Evolutionary conservation across 2,113 vertebrate genomes (phyloP).

Genomic region (Myanophis thanlyinensis): DNA sequence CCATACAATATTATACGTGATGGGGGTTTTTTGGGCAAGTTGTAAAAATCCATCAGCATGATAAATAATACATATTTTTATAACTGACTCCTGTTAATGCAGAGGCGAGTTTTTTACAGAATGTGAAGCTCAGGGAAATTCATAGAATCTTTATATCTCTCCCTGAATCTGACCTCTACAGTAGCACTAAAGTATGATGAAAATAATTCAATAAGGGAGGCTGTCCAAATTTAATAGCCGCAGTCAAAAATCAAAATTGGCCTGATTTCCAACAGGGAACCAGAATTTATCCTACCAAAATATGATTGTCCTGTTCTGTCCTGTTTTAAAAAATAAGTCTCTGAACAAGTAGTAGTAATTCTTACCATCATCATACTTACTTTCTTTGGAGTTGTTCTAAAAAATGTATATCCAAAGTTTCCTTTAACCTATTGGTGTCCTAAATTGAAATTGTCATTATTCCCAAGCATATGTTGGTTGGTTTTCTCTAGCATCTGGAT

Average conservation of each 20-base stretch:
- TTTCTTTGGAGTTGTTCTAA: not conserved
- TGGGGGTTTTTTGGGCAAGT: not conserved
- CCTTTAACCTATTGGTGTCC: not conserved
- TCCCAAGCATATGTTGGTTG: not conserved
- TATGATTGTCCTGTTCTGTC: no score
- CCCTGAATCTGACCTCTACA: not conserved
- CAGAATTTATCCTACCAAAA: not conserved
- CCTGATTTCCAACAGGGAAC: not conserved
- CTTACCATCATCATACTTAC: not conserved
- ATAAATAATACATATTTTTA: not conserved
- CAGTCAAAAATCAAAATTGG: not conserved
- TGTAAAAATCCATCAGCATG: not conserved
- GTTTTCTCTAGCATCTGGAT: not conserved
- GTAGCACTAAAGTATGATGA: no score
- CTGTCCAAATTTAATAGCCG: not conserved
- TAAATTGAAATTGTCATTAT: not conserved
- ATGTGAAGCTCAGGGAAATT: not conserved
- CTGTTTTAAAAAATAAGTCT: no score
- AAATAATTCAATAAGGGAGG: no score
- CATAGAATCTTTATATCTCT: not conserved
- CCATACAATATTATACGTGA: not conserved
- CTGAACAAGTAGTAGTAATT: no score
- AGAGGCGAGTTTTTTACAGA: not conserved
- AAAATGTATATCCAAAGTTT: not conserved
- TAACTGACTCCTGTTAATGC: not conserved